phyloP scores from a whole-genome alignment of 1,140 invertebrate genomes.

The Apis cerana region DNA sequence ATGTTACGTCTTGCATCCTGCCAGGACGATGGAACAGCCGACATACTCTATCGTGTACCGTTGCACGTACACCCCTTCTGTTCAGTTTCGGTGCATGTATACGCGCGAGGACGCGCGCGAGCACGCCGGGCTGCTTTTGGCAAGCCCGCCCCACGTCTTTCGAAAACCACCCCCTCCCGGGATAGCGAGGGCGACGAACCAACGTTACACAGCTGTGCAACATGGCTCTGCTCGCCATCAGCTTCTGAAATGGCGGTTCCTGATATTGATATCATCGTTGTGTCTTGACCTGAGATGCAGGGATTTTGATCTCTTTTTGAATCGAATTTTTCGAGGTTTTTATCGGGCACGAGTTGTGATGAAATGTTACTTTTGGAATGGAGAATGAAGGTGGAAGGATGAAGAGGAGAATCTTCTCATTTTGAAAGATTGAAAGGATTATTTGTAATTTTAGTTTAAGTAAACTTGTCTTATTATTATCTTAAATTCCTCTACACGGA shows the following conservation, averaged over 20 bases:
- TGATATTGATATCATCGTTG: neutral
- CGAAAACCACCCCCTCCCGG: constrained; percentile 72
- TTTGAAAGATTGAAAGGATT: too few relatives aligned
- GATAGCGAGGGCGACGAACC: constrained; percentile 69
- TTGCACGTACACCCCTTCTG: constrained; percentile 69
- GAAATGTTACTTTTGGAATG: too few relatives aligned
- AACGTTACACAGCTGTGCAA: constrained; percentile 66
- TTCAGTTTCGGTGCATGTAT: constrained; percentile 61
- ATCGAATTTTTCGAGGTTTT: too few relatives aligned
- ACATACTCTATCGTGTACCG: constrained; percentile 74
- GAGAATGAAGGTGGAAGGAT: too few relatives aligned
- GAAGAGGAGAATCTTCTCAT: too few relatives aligned
- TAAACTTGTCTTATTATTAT: too few relatives aligned
- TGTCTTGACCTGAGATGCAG: too few relatives aligned
- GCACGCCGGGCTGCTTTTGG: constrained; percentile 77
- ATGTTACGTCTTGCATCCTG: constrained; percentile 77
- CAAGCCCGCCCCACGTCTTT: constrained; percentile 70
- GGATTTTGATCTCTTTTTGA: too few relatives aligned
- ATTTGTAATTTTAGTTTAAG: too few relatives aligned
- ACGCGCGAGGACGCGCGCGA: constrained; percentile 71
- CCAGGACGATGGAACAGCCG: constrained; percentile 75
- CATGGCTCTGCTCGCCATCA: constrained; percentile 30
- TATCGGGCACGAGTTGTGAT: too few relatives aligned
- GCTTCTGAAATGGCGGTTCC: constrained; percentile 7
- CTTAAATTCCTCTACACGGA: too few relatives aligned